Evolutionary conservation across 1,140 invertebrate genomes (phyloP).

Genomic region (Hypsibius dujardini): DNA sequence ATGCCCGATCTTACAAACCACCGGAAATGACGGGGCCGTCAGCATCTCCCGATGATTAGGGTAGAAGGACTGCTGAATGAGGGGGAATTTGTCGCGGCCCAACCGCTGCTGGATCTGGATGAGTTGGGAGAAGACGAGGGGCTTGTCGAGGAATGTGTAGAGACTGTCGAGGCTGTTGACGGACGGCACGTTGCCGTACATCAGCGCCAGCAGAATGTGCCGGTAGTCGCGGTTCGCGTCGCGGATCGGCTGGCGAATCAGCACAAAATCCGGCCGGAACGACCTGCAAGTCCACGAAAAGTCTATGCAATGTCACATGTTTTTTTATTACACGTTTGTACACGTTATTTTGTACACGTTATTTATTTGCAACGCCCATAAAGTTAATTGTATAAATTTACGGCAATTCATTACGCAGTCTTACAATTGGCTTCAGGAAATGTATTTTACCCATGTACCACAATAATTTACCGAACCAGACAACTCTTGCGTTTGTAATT

Average conservation of each 20-base stretch:
- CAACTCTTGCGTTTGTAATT: background rate
- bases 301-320: background rate
- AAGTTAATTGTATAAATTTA: too few relatives aligned
- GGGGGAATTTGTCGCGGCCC: constrained; percentile 74
- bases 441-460: too few relatives aligned
- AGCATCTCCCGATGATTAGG: constrained; percentile 81
- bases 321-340: too few relatives aligned
- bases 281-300: constrained; percentile 40
- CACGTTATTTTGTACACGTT: too few relatives aligned
- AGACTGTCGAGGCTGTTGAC: constrained; percentile 81
- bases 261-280: constrained; percentile 79
- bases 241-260: constrained; percentile 75
- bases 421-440: too few relatives aligned
- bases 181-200: constrained; percentile 79
- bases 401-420: too few relatives aligned
- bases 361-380: too few relatives aligned
- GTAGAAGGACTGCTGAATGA: constrained; percentile 88
- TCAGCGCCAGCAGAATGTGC: constrained; percentile 67
- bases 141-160: constrained; percentile 76
- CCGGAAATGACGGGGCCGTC: constrained; percentile 46
- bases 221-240: constrained; percentile 53
- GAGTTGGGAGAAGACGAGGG: constrained; percentile 61
- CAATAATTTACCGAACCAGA: background rate
- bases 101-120: constrained; percentile 68
- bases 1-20: constrained; percentile 88